Evolutionary conservation across 1,140 invertebrate species (phyloP), one percentile per base, ranked within the genome.

Genomic region (Ruditapes philippinarum): DNA sequence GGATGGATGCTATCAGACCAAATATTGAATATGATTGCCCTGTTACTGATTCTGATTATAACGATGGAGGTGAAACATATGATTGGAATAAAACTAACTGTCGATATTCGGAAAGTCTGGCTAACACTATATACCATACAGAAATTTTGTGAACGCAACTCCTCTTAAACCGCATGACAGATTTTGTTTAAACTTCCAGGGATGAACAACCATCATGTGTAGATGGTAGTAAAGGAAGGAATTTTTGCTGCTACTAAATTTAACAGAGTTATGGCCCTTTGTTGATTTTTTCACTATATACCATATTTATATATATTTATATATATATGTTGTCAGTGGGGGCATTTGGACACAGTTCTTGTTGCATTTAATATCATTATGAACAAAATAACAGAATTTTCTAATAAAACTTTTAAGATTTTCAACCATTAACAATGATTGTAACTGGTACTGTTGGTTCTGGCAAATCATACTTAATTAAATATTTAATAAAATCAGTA

Each of bases 401-500:
- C 22, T 25, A 83, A 78, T 1, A 60, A 84, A 1, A 17, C 9
- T 40, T 25, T 38, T 33, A 60, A 42, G 22, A 49, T 65, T 79
- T 57, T 73, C 14, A 85, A 73, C 80, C 80, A 31, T 74, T 91
- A n/a, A 68, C 42, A 73, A 19, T 88, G n/a, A 65, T 88, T 80
- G 90, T 91, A 1, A 9, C 86, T 65, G 87, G 87, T 7, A 91
- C 82, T 33, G 76, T 82, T 45, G 88, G 87, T 17, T 89, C 54
- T 54, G 87, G 90, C 7, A 91, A 91, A 70, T 82, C 76, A 2
- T 86, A 68, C 57, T 60, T 89, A 5, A 92, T 91, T 0, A 92
- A 91, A 74, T 88, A 83, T 51, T 49, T 91, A n/a, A 84, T 89
- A 14, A 80, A 88, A 57, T 42, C 68, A n/a, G 81, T 89, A 12